Percentiles rank a stretch among this genome's conserved stretches.
These are phyloP conservation scores for Dryas iulia DNA, from an alignment of 1,140 invertebrate genomes.

Conservation along the genomic window DNA sequence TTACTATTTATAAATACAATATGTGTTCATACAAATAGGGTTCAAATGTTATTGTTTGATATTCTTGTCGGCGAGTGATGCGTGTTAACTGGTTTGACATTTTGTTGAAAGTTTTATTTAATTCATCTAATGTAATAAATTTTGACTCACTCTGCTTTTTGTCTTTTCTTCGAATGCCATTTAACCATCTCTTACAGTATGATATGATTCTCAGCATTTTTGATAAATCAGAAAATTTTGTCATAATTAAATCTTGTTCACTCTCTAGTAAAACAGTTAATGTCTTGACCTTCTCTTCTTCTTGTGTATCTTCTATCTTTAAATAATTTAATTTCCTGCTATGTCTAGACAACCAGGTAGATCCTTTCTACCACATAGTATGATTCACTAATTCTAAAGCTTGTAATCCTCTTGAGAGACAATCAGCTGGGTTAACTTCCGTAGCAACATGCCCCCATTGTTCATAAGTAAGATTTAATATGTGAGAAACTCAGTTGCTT, in stretches of 20 bases:
- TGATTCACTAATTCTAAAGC: slow-evolving; percentile 22
- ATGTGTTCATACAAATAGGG: too few relatives aligned
- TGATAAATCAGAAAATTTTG: slow-evolving; percentile 30
- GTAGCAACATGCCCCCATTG: slow-evolving; percentile 30
- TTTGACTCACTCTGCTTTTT: slow-evolving; percentile 11
- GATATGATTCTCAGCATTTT: slow-evolving; percentile 32
- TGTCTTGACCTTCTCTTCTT: slow-evolving; percentile 11
- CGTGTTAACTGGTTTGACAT: too few relatives aligned
- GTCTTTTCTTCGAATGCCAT: slow-evolving; percentile 1
- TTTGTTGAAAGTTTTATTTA: slow-evolving; percentile 1
- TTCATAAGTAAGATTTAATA: slow-evolving; percentile 15
- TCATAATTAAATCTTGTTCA: slow-evolving; percentile 37
- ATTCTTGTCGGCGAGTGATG: too few relatives aligned
- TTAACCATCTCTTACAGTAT: slow-evolving; percentile 29
- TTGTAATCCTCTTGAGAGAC: slow-evolving; percentile 30
- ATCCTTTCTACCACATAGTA: slow-evolving; percentile 31
- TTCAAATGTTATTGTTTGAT: too few relatives aligned
- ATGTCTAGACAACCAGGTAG: slow-evolving; percentile 30
- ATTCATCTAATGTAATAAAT: slow-evolving; percentile 13
- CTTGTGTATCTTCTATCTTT: background rate
- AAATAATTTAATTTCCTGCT: slow-evolving; percentile 4
- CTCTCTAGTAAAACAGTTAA: background rate
- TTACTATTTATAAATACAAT: too few relatives aligned
- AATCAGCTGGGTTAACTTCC: slow-evolving; percentile 35
- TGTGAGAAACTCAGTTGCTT: slow-evolving; percentile 31